phyloP scores from a whole-genome alignment of 2,797 vertebrate genomes.

The Spatula versicolor region DNA sequence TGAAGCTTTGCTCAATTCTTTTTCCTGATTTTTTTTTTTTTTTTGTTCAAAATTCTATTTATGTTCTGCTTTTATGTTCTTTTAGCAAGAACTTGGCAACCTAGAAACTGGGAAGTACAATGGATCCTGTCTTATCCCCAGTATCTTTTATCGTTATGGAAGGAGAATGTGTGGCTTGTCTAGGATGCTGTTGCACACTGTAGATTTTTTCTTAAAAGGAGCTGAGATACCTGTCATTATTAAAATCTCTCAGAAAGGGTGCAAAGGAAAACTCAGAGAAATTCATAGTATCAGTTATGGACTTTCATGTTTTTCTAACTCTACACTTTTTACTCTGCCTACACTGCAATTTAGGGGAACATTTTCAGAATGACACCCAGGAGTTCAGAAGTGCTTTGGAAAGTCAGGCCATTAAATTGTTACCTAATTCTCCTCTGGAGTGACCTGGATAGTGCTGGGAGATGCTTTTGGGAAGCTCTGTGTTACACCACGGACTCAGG shows the following conservation, averaged over 20 bases:
- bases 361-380: background rate
- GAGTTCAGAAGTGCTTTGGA: background rate
- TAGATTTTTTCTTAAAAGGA: background rate
- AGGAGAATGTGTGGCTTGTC: background rate
- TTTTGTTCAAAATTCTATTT: background rate
- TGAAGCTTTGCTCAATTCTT: background rate
- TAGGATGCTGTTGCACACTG: background rate
- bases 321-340: background rate
- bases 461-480: background rate
- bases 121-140: background rate
- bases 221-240: background rate
- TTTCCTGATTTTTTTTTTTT: background rate
- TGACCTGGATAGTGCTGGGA: background rate
- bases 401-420: background rate
- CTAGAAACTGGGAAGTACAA: background rate
- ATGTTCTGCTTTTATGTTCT: background rate
- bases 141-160: background rate
- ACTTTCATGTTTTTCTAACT: background rate
- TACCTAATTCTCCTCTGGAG: background rate
- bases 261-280: background rate
- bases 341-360: too few relatives aligned
- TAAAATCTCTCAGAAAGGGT: background rate
- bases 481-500: fast-evolving
- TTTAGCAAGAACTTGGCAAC: background rate
- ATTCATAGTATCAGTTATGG: background rate